These are phyloP conservation scores for Phyllotis vaccarum DNA, from an alignment of 2,797 vertebrate species.

Conservation along the genomic window DNA sequence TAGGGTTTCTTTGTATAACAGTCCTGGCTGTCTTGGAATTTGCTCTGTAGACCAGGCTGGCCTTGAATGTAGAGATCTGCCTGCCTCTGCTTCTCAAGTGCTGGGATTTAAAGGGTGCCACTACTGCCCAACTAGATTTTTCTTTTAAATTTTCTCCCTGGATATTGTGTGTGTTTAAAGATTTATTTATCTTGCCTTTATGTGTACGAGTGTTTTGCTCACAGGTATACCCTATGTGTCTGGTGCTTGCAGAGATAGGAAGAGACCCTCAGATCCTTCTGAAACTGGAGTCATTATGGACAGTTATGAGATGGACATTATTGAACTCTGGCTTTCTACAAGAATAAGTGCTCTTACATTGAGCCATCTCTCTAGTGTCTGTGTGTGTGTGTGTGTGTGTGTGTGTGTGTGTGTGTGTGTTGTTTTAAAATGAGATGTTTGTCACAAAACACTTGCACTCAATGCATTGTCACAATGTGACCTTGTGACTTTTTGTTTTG, in stretches of 20 bases:
- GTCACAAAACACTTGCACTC: not conserved
- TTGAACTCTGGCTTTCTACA: not conserved
- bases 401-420: not conserved
- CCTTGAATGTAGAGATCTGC: too few relatives aligned
- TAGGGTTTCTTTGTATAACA: too few relatives aligned
- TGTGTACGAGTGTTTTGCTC: not conserved
- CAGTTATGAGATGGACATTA: not conserved
- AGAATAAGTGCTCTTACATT: not conserved
- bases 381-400: too few relatives aligned
- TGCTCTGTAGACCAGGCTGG: too few relatives aligned
- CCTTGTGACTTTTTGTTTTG: constrained; percentile 43
- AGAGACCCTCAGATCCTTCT: not conserved
- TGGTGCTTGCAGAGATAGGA: too few relatives aligned
- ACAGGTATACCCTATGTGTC: not conserved
- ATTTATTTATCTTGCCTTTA: not conserved
- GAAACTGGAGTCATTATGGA: not conserved
- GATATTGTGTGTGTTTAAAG: not conserved
- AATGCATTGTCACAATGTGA: not conserved
- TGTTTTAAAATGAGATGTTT: not conserved
- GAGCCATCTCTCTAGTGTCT: not conserved
- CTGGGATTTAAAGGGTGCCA: too few relatives aligned
- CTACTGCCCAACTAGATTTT: not conserved
- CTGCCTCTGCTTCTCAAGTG: too few relatives aligned
- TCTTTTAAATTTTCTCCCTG: not conserved
- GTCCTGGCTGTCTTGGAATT: too few relatives aligned